Base-by-base conservation (phyloP, 2,797 vertebrate species). In the Lagorchestes hirsutus region DNA sequence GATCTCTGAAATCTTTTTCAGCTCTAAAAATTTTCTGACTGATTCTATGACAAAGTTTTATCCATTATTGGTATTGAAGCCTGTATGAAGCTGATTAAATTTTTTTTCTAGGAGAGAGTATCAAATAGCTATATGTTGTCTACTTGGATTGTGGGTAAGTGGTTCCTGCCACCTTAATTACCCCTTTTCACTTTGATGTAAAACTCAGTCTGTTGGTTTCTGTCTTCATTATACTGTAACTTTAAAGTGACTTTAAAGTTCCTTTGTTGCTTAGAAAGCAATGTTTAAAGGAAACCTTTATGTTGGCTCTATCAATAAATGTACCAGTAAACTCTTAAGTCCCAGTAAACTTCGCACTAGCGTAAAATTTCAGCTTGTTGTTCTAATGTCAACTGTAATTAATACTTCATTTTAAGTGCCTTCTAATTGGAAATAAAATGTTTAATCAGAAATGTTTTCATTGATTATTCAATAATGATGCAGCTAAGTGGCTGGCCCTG, bases 231-330 rank as follows among this genome's bases (percentile, higher is more conserved):
- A 55, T 74, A 46, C 22, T 87, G 4, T 87, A 46, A 87, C 0
- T 87, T 87, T 46, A 87, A 82, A 82, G 74, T 87, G 40, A 50
- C 24, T 87, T 46, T 50, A 87, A 67, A 29, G 54, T 31, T 31
- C 34, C 82, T 96, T 96, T 57, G 56, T 95, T 93, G 55, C 82
- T 93, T 28, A 54, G 52, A 55, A 90, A 31, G 29, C 5, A 10
- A 3, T n/a, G 10, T 56, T 55, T 56, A 55, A 55, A 40, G 34
- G 54, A 55, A 55, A 93, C 11, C 13, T 55, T 40, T 92, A 90
- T 91, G n/a, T 55, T 62, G 57, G 28, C 90, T 95, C 67, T 31
- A 52, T 2, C 18, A 94, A 14, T 29, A 54, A n/a, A 46, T 31
- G 0, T 55, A 29, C 55, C 13, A 12, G 24, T 55, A 34, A 91